A percentile compares a stretch with the other conserved stretches of the same genome.
Conservation (phyloP, 35 echinoderm and acorn worm species). For the Apostichopus californicus region DNA sequence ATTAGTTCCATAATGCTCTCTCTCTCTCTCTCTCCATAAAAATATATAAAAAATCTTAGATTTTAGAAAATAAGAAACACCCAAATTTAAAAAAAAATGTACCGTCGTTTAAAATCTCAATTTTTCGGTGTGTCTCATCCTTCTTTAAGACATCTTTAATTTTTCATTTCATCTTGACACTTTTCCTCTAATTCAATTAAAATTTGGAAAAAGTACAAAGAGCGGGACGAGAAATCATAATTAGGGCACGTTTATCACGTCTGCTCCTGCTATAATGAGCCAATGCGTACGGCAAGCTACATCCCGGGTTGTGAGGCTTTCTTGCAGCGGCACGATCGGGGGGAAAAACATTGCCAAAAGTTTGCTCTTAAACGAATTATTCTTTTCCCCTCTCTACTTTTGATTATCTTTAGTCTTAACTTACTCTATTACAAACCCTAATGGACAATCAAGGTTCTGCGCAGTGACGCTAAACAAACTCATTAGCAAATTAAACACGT, state of each 20-base stretch:
- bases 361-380: conserved; percentile 23
- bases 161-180: conserved; percentile 23
- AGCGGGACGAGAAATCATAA: conserved; percentile 1
- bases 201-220: conserved; percentile 44
- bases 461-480: conserved; percentile 36
- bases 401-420: background rate
- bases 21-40: no score
- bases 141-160: conserved; percentile 43
- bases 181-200: conserved; percentile 32
- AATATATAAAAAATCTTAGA: no score
- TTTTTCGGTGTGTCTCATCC: background rate
- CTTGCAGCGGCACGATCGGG: conserved; percentile 33
- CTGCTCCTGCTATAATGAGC: conserved; percentile 9
- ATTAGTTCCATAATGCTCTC: background rate
- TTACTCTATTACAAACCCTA: conserved; percentile 40
- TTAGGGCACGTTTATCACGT: conserved; percentile 30
- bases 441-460: conserved; percentile 36
- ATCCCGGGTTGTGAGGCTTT: conserved; percentile 6
- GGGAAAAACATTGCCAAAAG: conserved; percentile 18
- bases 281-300: background rate
- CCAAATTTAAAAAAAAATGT: background rate
- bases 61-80: background rate
- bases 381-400: conserved; percentile 3
- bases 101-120: background rate
- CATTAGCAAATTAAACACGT: conserved; percentile 49